Conservation (phyloP, 2,888 invertebrate species). For the Nomada fabriciana region DNA sequence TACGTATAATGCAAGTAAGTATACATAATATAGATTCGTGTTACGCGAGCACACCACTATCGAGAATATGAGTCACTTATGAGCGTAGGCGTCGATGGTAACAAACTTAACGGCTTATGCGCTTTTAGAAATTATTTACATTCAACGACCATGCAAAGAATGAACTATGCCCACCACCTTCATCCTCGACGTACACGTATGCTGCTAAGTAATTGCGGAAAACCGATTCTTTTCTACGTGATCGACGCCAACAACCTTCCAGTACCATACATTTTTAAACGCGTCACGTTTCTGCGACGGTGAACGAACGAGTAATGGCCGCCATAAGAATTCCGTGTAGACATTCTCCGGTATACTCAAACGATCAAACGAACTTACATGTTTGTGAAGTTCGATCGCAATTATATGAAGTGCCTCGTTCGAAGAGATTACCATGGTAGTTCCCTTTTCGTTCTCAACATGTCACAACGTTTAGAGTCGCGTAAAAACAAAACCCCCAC, state of each 20-base stretch:
- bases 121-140: constrained; percentile 61
- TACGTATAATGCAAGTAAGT: no score
- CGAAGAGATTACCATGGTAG: no score
- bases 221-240: constrained; percentile 19
- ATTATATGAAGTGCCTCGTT: no score
- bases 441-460: no score
- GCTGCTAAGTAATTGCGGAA: constrained; percentile 29
- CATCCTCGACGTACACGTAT: not conserved
- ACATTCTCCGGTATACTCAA: not conserved
- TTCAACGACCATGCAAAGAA: constrained; percentile 53
- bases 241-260: not conserved
- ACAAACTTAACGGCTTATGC: constrained; percentile 39
- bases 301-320: constrained; percentile 28
- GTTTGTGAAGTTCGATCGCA: no score
- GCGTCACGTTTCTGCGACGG: constrained; percentile 33
- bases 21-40: constrained; percentile 6
- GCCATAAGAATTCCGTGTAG: constrained; percentile 14
- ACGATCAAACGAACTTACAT: no score
- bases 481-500: no score
- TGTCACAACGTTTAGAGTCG: no score
- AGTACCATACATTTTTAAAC: constrained; percentile 26
- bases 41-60: constrained; percentile 30
- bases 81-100: constrained; percentile 56
- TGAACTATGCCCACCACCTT: constrained; percentile 25
- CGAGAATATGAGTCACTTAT: constrained; percentile 53